Base-by-base conservation (phyloP, 2,113 vertebrate species). In the Setophaga petechia region DNA sequence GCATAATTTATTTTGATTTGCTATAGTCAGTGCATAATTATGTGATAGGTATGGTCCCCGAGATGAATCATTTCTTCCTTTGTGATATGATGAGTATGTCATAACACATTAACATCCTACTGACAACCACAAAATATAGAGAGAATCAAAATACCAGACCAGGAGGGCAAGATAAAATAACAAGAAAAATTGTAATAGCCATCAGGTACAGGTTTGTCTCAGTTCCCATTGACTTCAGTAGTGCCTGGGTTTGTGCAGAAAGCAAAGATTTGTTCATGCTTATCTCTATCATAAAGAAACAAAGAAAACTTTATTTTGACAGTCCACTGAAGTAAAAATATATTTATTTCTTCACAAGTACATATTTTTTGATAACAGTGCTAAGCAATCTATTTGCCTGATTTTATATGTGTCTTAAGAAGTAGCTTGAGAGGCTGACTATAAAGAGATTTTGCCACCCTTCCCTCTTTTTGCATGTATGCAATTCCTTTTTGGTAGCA, bases 1-100 rank as follows among this genome's bases (percentile, higher is more conserved):
- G 54, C 69, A 78, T 88, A 71, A 68, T 94, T 92, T 94, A 58
- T 94, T 92, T 96, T 90, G 30, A 90, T 95, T 93, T 93, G 18
- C 33, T 77, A 30, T 35, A 66, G 66, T 77, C 71, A 85, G 69
- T 54, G 24, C 47, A 39, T 75, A 90, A 91, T 93, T 95, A 87
- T 62, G 72, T 46, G 82, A 75, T 87, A 85, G 24, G 47, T 77
- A 22, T 76, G 20, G 69, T 93, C 63, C 84, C 72, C 3, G 9
- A 85, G 78, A 94, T 84, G 47, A 95, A 81, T 55, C 2, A 30
- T 85, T 83, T 90, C 87, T 78, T 95, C 41, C 57, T 91, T 95
- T 90, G 62, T 87, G 83, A 63, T 79, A 54, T 11, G 75, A 78
- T 75, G 28, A 86, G 61, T 75, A n/a, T 71, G 83, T 92, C 87